Evolutionary conservation across 2,113 vertebrate species (phyloP).

Genomic region (Silurus glanis): DNA sequence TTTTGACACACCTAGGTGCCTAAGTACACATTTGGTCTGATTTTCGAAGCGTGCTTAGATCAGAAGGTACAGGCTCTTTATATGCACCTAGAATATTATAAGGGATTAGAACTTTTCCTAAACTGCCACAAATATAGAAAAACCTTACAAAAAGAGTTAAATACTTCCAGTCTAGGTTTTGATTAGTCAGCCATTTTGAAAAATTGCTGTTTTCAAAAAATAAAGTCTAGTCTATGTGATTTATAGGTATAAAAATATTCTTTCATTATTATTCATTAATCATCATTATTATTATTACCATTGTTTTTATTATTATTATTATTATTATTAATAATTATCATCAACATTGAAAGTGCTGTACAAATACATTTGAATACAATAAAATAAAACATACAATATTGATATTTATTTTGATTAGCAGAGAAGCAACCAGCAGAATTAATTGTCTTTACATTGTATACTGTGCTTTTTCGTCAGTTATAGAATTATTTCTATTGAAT

Average conservation of each 20-base stretch:
- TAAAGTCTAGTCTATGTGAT: background rate
- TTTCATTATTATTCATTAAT: too few species aligned
- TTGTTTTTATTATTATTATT: too few species aligned
- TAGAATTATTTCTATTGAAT: background rate
- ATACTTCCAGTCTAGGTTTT: background rate
- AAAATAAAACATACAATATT: background rate
- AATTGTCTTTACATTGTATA: background rate
- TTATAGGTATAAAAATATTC: background rate
- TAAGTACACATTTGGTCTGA: background rate
- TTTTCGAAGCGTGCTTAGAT: background rate
- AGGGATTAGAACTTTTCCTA: background rate
- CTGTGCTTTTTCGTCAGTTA: background rate
- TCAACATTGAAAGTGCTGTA: background rate
- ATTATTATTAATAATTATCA: too few species aligned
- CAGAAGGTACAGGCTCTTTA: background rate
- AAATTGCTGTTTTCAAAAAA: background rate
- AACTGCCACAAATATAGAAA: background rate
- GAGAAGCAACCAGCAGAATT: background rate
- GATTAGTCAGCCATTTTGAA: background rate
- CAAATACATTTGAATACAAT: background rate
- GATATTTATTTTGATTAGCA: background rate
- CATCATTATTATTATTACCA: too few species aligned
- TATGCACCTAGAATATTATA: background rate
- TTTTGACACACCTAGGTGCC: background rate
- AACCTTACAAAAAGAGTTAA: background rate